Evolutionary conservation across 2,797 vertebrate species (phyloP).

Genomic region (Gadopsis marmoratus): DNA sequence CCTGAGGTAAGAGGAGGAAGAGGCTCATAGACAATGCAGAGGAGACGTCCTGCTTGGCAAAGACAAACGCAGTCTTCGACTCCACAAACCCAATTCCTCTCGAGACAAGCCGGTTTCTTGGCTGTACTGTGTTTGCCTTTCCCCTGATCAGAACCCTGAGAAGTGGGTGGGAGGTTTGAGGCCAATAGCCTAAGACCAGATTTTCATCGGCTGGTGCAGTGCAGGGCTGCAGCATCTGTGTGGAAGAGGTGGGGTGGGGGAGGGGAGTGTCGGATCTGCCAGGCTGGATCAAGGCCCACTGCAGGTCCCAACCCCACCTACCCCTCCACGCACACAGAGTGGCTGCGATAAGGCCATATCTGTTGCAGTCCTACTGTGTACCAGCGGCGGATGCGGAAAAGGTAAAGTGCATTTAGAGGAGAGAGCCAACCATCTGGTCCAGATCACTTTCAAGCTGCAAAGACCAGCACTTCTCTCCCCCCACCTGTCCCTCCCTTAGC

Average conservation of each 20-base stretch:
- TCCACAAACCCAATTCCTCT: slow-evolving; percentile 54
- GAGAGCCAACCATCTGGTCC: slow-evolving; percentile 67
- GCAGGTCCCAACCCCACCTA: slow-evolving; percentile 51
- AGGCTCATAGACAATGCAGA: slow-evolving; percentile 45
- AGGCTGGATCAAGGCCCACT: slow-evolving; percentile 68
- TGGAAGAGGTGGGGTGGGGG: slow-evolving; percentile 5
- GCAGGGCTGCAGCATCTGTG: slow-evolving; percentile 68
- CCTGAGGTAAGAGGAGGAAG: slow-evolving; percentile 50
- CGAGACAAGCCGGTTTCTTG: slow-evolving; percentile 62
- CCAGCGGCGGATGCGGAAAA: slow-evolving; percentile 56
- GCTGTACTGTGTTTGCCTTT: slow-evolving; percentile 57
- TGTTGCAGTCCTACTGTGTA: slow-evolving; percentile 57
- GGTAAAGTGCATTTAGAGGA: slow-evolving; percentile 70
- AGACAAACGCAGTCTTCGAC: slow-evolving; percentile 58
- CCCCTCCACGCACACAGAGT: slow-evolving; percentile 36
- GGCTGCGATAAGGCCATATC: slow-evolving; percentile 68
- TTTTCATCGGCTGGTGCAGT: slow-evolving; percentile 70
- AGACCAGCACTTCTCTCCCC: slow-evolving; percentile 27
- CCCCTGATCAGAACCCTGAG: slow-evolving; percentile 48
- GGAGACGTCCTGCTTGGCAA: slow-evolving; percentile 56
- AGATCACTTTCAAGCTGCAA: slow-evolving; percentile 73
- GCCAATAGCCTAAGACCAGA: slow-evolving; percentile 57
- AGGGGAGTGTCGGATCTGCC: slow-evolving; percentile 49
- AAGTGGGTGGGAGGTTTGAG: slow-evolving; percentile 57
- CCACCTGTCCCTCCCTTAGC: slow-evolving; percentile 34